Evolutionary conservation across 2,113 vertebrate genomes (phyloP), one percentile per base, ranked within the genome.

Genomic region (Melanerpes formicivorus): DNA sequence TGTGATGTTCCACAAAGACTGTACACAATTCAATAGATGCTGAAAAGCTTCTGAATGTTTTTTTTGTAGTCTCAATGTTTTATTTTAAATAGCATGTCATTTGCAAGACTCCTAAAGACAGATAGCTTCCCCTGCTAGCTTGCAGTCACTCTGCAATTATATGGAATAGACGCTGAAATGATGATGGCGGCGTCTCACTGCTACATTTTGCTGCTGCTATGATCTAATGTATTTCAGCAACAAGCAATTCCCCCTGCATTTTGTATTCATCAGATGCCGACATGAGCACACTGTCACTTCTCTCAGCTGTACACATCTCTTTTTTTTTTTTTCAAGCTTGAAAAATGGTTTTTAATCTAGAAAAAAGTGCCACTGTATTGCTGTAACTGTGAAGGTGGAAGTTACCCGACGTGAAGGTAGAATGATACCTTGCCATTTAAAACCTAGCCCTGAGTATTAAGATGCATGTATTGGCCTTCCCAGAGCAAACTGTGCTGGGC

Each of bases 51-150:
- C 82, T 72, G 84, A 95, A 85, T 88, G 93, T 95, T 94, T 92
- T 34, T 34, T 91, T 92, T 55, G 30, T 80, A 87, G 89, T 90
- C 81, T 90, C 19, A 60, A 95, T 96, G 90, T 88, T 94, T 85
- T 96, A 88, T 92, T 96, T 94, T 95, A 96, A 95, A 96, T 93
- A 89, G 80, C 66, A 66, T 88, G 84, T 93, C 85, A 87, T 92
- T 77, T 92, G 19, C 44, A 93, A 97, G 90, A 74, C 73, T 84
- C 76, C 87, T 72, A 84, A 83, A 96, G 96, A 94, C 78, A 82
- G 67, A 95, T 93, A 91, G 60, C 69, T 90, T 89, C 76, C 77
- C 75, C 69, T 84, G 91, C 65, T 62, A 62, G 70, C 89, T 90
- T 32, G 10, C 88, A 93, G 93, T 93, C 84, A 55, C 87, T 96